Evolutionary conservation across 2,113 vertebrate species (phyloP).

Genomic region (Thunnus maccoyii): DNA sequence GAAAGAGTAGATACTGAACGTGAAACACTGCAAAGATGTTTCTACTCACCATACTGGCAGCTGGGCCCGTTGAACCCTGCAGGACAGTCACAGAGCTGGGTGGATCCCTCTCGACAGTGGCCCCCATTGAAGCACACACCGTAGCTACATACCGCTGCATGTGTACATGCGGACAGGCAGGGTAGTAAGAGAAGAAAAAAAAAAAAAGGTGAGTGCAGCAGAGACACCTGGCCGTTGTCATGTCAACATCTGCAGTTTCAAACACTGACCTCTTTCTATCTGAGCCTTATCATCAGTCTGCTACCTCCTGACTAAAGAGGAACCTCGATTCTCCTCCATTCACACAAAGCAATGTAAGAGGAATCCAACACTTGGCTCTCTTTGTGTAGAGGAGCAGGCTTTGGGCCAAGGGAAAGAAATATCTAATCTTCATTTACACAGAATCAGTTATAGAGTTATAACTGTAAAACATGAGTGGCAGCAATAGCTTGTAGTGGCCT

Average conservation of each 20-base stretch:
- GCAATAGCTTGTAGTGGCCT: constrained; percentile 22
- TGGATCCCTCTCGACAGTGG: constrained; percentile 81
- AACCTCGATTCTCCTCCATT: constrained; percentile 44
- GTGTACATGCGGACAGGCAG: constrained; percentile 34
- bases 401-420: constrained; percentile 29
- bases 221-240: constrained; percentile 63
- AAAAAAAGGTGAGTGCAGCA: constrained; percentile 49
- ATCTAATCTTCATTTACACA: constrained; percentile 27
- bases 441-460: neutral
- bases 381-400: constrained; percentile 34
- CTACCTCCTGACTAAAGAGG: constrained; percentile 53
- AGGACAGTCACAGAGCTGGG: constrained; percentile 86
- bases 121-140: constrained; percentile 88
- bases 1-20: neutral
- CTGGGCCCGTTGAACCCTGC: constrained; percentile 88
- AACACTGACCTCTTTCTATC: constrained; percentile 61
- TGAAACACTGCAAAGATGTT: neutral
- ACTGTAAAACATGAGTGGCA: constrained; percentile 22
- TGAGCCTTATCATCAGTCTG: constrained; percentile 45
- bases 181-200: constrained; percentile 20
- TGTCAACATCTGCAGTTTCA: constrained; percentile 50
- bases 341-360: constrained; percentile 61
- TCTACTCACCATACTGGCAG: constrained; percentile 89
- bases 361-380: constrained; percentile 48
- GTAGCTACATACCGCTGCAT: constrained; percentile 81